phyloP scores from a whole-genome alignment of 2,888 invertebrate genomes.

The Caenorhabditis angaria region DNA sequence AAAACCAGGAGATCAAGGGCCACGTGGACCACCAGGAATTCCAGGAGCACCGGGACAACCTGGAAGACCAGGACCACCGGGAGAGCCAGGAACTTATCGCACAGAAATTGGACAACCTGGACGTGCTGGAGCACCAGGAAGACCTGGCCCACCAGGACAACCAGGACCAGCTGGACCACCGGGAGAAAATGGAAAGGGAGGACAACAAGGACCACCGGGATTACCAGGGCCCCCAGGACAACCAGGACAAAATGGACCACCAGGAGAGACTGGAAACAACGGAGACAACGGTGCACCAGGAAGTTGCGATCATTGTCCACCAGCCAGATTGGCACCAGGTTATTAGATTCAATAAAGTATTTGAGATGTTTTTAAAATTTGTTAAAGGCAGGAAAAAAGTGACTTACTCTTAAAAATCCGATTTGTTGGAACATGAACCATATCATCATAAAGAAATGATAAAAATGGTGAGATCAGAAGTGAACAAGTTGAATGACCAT shows the following conservation, averaged over 20 bases:
- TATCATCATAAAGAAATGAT: constrained; percentile 70
- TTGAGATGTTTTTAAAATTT: constrained; percentile 9
- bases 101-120: constrained; percentile 68
- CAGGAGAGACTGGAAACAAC: constrained; percentile 53
- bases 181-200: constrained; percentile 65
- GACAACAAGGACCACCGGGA: constrained; percentile 58
- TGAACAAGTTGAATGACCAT: constrained; percentile 77
- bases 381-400: constrained; percentile 1
- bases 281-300: constrained; percentile 68
- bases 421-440: constrained; percentile 76
- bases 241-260: constrained; percentile 60
- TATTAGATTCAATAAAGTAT: constrained; percentile 54
- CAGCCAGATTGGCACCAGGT: constrained; percentile 68
- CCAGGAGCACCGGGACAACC: constrained; percentile 73
- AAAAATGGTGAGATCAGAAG: constrained; percentile 78
- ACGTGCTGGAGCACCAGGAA: constrained; percentile 66
- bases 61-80: constrained; percentile 68
- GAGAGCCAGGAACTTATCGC: constrained; percentile 68
- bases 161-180: constrained; percentile 64
- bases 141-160: constrained; percentile 64
- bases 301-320: constrained; percentile 71
- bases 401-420: constrained; percentile 77
- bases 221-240: constrained; percentile 59
- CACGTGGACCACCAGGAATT: constrained; percentile 81
- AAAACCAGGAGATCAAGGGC: constrained; percentile 69